Evolutionary conservation across 2,888 invertebrate genomes (phyloP), one percentile per base, ranked within the genome.

Genomic region (Alcis repandata): DNA sequence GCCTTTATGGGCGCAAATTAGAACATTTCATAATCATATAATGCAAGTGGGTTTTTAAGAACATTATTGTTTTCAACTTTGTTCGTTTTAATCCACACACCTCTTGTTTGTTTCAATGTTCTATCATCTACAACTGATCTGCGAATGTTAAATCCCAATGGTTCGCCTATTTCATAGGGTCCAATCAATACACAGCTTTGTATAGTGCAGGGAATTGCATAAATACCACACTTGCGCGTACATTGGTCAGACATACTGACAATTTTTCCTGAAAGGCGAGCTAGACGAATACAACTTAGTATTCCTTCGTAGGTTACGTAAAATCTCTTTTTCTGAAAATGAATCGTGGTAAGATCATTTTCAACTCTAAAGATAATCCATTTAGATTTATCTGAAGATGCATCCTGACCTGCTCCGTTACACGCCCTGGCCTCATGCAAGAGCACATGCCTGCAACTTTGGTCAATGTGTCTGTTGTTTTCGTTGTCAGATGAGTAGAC

Each of bases 311-410:
- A 84, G 80, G 93, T 94, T 0, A 95, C 94, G 60, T 94, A 93
- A 76, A 94, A 94, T 0, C 94, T 90, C 75, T 86, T 91, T 46
- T 85, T 87, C 62, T 83, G 85, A 75, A 95, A 94, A 57, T 90
- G 85, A 52, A 95, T 86, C 77, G 94, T 94, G 17, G 80, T 83
- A 78, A 95, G 95, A 79, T 94, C 94, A 62, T 94, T 88, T 83
- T 94, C 94, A 43, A 95, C 71, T 46, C 85, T 92, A 84, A 95
- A 90, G 65, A 95, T 85, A 73, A 94, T 94, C 95, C 95, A 95
- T 82, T 90, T 92, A 32, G 91, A 92, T 17, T 77, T 78, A 33
- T 83, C 83, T 38, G 62, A 56, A 51, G 77, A 58, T 17, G 56
- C 49, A 48, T 52, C 43, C 22, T 59, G 22, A 64, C 68, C 51